Conservation (phyloP, 2,888 invertebrate genomes). For the Clitarchus hookeri region DNA sequence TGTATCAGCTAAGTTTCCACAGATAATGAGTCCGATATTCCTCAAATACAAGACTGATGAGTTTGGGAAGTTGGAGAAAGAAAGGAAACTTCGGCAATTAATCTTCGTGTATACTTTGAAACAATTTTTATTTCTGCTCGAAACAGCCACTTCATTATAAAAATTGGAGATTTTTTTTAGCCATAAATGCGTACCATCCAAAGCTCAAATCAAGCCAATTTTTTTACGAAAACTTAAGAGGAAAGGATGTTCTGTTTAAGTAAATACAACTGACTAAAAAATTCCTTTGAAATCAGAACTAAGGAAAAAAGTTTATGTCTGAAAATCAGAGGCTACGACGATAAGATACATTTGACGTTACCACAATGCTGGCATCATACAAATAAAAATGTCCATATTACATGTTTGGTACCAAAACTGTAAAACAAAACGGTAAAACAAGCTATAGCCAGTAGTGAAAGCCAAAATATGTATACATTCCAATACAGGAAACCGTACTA, state of each 20-base stretch:
- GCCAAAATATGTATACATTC: no score
- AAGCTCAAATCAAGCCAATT: background rate
- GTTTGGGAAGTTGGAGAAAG: background rate
- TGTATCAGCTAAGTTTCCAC: background rate
- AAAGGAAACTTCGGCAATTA: conserved; percentile 2
- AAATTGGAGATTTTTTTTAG: background rate
- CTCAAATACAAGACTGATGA: background rate
- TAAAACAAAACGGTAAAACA: no score
- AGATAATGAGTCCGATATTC: background rate
- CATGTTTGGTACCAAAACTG: no score
- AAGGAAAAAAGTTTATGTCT: no score
- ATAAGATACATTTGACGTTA: no score
- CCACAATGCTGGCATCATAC: no score
- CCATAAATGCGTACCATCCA: no score
- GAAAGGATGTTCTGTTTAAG: background rate
- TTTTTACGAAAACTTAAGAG: background rate
- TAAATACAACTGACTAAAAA: background rate
- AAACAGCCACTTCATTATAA: background rate
- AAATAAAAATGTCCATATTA: no score
- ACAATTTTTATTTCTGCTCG: background rate
- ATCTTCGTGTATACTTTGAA: background rate
- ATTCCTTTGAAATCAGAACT: no score
- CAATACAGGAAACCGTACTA: no score
- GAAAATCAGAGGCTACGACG: no score
- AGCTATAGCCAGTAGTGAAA: no score